These are phyloP conservation scores for Archivesica marissinica DNA, from an alignment of 1,140 invertebrate species.

Conservation along the genomic window DNA sequence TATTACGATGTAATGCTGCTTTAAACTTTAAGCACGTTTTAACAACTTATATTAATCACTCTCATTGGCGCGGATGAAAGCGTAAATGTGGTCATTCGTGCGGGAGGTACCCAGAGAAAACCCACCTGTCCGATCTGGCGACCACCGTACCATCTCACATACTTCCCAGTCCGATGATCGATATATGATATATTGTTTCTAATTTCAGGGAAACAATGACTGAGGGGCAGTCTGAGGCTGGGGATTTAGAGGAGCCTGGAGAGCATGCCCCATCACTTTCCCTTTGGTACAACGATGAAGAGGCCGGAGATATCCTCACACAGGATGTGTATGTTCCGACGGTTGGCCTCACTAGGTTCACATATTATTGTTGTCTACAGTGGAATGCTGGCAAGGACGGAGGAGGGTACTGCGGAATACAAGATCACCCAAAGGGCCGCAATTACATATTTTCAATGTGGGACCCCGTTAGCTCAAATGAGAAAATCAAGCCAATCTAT, in stretches of 20 bases:
- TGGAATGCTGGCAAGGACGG: slow-evolving; percentile 69
- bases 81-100: no score
- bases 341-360: slow-evolving; percentile 53
- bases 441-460: slow-evolving; percentile 70
- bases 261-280: slow-evolving; percentile 65
- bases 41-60: no score
- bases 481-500: slow-evolving; percentile 53
- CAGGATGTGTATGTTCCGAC: slow-evolving; percentile 67
- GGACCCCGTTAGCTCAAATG: slow-evolving; percentile 57
- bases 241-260: slow-evolving; percentile 22
- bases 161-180: no score
- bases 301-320: slow-evolving; percentile 64
- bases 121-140: no score
- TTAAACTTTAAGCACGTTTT: no score
- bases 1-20: no score
- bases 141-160: no score
- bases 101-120: no score
- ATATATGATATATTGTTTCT: no score
- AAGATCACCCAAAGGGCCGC: slow-evolving; percentile 66
- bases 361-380: slow-evolving; percentile 70
- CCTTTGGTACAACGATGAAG: slow-evolving; percentile 58
- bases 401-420: slow-evolving; percentile 71
- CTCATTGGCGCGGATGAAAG: no score
- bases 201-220: slow-evolving; percentile 32
- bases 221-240: background rate